Evolutionary conservation across 92 coral and sea anemone species (phyloP).

Genomic region (Zoanthus solanderi): DNA sequence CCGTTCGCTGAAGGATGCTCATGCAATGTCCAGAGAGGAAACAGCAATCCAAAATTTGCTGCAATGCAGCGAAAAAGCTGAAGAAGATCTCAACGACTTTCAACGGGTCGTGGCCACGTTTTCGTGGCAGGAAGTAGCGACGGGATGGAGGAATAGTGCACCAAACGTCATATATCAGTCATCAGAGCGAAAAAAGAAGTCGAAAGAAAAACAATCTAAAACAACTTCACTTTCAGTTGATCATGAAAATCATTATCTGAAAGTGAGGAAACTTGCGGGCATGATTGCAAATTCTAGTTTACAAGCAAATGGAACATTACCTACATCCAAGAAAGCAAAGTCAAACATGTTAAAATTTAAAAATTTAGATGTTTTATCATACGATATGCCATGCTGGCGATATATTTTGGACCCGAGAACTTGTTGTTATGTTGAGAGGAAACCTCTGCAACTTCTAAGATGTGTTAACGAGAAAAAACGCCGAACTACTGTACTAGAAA

Average conservation of each 20-base stretch:
- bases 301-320: conserved; percentile 54
- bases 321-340: conserved; percentile 33
- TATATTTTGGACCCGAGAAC: conserved; percentile 90
- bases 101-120: conserved; percentile 69
- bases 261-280: conserved; percentile 85
- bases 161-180: conserved; percentile 78
- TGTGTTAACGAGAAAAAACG: conserved; percentile 56
- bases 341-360: conserved; percentile 72
- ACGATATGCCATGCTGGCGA: conserved; percentile 96
- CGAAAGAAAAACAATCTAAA: conserved; percentile 73
- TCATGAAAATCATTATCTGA: conserved; percentile 75
- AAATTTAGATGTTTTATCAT: conserved; percentile 92
- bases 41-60: conserved; percentile 63
- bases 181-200: conserved; percentile 75
- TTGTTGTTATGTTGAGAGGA: conserved; percentile 79
- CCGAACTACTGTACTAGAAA: conserved; percentile 72
- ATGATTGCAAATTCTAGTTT: conserved; percentile 79
- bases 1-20: background rate
- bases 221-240: conserved; percentile 63
- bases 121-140: conserved; percentile 82
- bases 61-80: conserved; percentile 60
- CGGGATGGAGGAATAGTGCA: conserved; percentile 76
- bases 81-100: conserved; percentile 51
- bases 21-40: conserved; percentile 40
- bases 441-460: conserved; percentile 72